Conservation (phyloP, 30 jellyfish, hydroid and myxozoan species). For the Morbakka virulenta region DNA sequence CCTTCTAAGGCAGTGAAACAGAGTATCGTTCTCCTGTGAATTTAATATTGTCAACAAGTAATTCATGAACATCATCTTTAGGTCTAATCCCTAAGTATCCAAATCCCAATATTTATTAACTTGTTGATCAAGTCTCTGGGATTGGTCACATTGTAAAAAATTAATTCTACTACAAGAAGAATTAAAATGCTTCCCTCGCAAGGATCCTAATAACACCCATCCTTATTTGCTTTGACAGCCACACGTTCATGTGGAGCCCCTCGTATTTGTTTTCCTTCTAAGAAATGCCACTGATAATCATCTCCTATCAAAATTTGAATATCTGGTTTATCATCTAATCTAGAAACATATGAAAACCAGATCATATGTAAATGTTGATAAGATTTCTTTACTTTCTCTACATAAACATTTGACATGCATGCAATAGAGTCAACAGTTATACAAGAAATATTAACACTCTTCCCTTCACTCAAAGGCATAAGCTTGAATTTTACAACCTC, state of each 20-base stretch:
- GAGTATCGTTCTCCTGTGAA: constrained; percentile 42
- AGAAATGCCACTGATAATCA: constrained; percentile 30
- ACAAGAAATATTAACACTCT: background rate
- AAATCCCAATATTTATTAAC: constrained; percentile 1
- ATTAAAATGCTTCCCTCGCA: background rate
- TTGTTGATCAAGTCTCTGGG: background rate
- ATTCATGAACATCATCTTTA: constrained; percentile 1
- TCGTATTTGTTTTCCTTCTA: constrained; percentile 9
- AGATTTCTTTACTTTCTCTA: background rate
- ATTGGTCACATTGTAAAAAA: background rate
- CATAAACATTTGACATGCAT: background rate
- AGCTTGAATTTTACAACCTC: constrained; percentile 20
- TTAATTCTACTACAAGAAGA: background rate
- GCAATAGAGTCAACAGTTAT: background rate
- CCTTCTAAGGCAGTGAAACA: constrained; percentile 42
- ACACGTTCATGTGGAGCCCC: constrained; percentile 34
- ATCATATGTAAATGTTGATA: background rate
- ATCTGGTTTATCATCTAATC: background rate
- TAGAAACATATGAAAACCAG: constrained; percentile 26
- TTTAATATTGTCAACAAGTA: background rate
- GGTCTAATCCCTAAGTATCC: constrained; percentile 5
- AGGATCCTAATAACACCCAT: constrained; percentile 12
- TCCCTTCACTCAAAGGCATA: constrained; percentile 12
- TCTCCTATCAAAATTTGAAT: constrained; percentile 24
- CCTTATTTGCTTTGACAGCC: constrained; percentile 15